phyloP scores from a whole-genome alignment of 2,113 vertebrate species.

The Cacatua alba region DNA sequence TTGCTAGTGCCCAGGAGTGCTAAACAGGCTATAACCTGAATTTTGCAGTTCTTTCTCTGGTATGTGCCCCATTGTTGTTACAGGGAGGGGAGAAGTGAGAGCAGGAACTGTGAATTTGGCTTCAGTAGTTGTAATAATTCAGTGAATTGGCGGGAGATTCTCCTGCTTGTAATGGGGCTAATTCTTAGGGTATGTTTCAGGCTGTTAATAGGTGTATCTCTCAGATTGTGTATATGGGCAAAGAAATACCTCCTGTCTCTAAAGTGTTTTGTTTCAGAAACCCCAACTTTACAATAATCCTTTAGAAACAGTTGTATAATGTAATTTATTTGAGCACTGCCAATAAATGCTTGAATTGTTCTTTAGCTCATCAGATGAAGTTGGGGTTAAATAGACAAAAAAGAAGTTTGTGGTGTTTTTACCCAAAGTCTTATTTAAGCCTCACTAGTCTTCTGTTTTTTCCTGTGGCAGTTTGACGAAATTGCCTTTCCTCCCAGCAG shows the following conservation, averaged over 20 bases:
- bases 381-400: constrained; percentile 64
- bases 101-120: neutral
- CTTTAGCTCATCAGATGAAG: neutral
- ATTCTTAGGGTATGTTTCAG: neutral
- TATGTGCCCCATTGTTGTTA: neutral
- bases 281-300: constrained; percentile 6
- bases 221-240: neutral
- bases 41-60: neutral
- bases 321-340: neutral
- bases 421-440: constrained; percentile 39
- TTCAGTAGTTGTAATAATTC: neutral
- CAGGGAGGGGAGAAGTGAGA: neutral
- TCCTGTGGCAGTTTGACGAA: constrained; percentile 62
- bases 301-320: neutral
- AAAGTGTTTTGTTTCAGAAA: neutral
- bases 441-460: constrained; percentile 16
- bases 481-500: constrained; percentile 72
- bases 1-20: neutral
- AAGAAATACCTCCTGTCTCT: neutral
- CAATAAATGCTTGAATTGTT: neutral
- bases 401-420: constrained; percentile 38
- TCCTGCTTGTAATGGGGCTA: neutral
- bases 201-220: neutral
- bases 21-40: neutral
- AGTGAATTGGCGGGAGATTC: neutral